phyloP scores from a whole-genome alignment of 2,797 vertebrate genomes.

The Rousettus madagascariensis region DNA sequence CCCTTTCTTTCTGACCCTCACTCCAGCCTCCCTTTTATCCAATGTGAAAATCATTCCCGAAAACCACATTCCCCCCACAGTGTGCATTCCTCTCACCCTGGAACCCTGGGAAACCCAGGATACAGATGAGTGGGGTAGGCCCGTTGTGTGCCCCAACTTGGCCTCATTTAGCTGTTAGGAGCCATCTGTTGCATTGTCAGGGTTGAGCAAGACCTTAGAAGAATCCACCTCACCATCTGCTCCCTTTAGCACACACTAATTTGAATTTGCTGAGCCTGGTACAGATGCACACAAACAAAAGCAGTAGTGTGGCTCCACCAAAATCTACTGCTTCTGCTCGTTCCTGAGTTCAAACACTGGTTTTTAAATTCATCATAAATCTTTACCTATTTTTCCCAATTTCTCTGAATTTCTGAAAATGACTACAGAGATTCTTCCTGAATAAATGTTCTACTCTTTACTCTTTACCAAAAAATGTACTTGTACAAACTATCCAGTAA shows the following conservation, averaged over 20 bases:
- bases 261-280: neutral
- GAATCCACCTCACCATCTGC: constrained; percentile 74
- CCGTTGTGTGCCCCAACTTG: neutral
- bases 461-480: neutral
- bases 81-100: neutral
- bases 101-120: neutral
- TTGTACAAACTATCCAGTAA: neutral
- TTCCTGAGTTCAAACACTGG: neutral
- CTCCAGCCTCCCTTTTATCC: neutral
- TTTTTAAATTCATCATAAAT: neutral
- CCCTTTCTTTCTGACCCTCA: neutral
- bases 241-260: neutral
- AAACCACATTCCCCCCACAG: no score
- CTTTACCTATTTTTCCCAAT: neutral
- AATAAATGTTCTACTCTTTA: neutral
- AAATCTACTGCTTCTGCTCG: neutral
- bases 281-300: neutral
- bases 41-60: neutral
- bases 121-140: neutral
- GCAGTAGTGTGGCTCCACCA: neutral
- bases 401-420: neutral
- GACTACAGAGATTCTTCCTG: neutral
- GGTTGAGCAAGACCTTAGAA: constrained; percentile 3
- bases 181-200: constrained; percentile 69
- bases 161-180: neutral